Evolutionary conservation across 64 coral and sea anemone species (phyloP), one percentile per base, ranked within the genome.

Genomic region (Porites australiensis): DNA sequence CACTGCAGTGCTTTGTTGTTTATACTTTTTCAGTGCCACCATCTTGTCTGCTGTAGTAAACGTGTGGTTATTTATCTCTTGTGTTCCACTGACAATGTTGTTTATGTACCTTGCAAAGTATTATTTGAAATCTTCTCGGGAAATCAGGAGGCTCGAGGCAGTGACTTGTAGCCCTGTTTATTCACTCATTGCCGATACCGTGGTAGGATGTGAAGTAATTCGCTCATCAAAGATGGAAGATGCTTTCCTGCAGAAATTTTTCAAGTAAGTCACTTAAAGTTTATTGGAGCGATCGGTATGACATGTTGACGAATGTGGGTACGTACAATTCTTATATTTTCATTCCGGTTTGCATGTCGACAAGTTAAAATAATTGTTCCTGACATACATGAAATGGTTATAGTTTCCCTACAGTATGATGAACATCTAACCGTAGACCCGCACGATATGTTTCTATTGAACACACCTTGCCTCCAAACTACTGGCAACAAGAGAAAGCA

Each of bases 151-250:
- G 13, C 79, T 95, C 55, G 93, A 95, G 21, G 71, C 87, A 12
- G 55, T 79, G 16, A 82, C 82, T 61, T 86, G 78, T 14, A 95
- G 93, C 50, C 88, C 93, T 1, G 88, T 95, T 13, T 95, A 90
- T 86, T 79, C 87, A 8, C 93, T 86, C 53, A 58, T 95, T 46
- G 79, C 88, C 0, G 93, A 95, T 19, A 95, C 93, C 0, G 67
- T 95, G 9, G 53, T 58, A 19, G 93, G 93, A 7, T 59, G 90
- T 55, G 88, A 89, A 44, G 82, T 89, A 46, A 90, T 95, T 58
- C 93, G 77, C 11, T 59, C 93, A 0, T 95, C 72, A 58, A 44
- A 95, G 52, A 95, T 90, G 74, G 69, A 95, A 53, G 50, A 60
- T 4, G 79, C 67, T 3, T 90, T 68, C 79, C 23, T 89, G 11